Percentiles rank a stretch among this genome's conserved stretches.
phyloP scores from a whole-genome alignment of 2,888 invertebrate genomes.

The Disparrhopalites patrizii region DNA sequence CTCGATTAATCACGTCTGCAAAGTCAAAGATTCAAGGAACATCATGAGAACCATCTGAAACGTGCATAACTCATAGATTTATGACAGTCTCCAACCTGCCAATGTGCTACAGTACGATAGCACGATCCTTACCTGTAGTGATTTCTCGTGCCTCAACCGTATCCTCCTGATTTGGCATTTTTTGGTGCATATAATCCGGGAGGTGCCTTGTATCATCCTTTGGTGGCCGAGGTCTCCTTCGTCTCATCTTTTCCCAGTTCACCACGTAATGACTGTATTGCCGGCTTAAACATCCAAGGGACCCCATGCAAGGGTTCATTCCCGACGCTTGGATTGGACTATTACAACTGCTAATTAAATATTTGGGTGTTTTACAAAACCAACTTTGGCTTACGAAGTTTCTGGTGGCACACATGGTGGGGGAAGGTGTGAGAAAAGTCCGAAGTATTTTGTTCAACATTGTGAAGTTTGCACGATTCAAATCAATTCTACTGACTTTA shows the following conservation, averaged over 20 bases:
- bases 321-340: too few relatives aligned
- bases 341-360: too few relatives aligned
- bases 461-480: too few relatives aligned
- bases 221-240: slow-evolving; percentile 12
- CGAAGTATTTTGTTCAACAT: too few relatives aligned
- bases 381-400: too few relatives aligned
- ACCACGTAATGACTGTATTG: slow-evolving; percentile 2
- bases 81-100: too few relatives aligned
- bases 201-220: slow-evolving; percentile 17
- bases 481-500: too few relatives aligned
- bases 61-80: not conserved
- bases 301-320: too few relatives aligned
- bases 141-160: not conserved
- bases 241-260: slow-evolving; percentile 17
- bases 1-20: slow-evolving; percentile 59
- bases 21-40: slow-evolving; percentile 12
- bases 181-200: slow-evolving; percentile 11
- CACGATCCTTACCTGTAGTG: slow-evolving; percentile 1
- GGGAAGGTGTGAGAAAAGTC: too few relatives aligned
- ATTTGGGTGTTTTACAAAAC: too few relatives aligned
- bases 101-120: not conserved
- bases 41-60: not conserved
- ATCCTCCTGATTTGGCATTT: slow-evolving; percentile 12
- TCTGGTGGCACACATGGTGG: too few relatives aligned
- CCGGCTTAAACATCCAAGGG: too few relatives aligned